Percentiles rank a stretch among this genome's conserved stretches.
These are phyloP conservation scores for Cathartes aura DNA, from an alignment of 2,113 vertebrate genomes.

Conservation along the genomic window DNA sequence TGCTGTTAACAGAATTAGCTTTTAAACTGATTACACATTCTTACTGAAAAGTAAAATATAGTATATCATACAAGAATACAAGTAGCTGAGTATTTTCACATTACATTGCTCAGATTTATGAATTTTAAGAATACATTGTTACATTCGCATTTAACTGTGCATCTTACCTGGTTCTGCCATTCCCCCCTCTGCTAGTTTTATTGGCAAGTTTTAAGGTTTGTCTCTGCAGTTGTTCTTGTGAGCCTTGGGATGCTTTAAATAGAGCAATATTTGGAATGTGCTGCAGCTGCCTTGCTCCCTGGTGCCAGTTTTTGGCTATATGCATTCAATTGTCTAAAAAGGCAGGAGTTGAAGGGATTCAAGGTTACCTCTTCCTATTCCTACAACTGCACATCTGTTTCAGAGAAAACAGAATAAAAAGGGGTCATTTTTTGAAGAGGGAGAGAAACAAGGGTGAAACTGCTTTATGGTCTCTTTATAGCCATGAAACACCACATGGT, in stretches of 20 bases:
- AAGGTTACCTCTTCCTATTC: not conserved
- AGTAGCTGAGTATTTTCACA: not conserved
- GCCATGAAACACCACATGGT: not conserved
- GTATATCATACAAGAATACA: not conserved
- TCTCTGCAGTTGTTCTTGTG: conserved; percentile 41
- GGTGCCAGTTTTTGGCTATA: conserved; percentile 53
- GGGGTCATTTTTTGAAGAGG: not conserved
- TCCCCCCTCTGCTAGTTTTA: not conserved
- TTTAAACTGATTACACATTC: not conserved
- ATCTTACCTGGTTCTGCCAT: conserved; percentile 81
- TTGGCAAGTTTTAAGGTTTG: conserved; percentile 10
- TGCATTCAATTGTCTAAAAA: conserved; percentile 42
- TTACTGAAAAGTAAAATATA: not conserved
- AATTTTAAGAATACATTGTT: not conserved
- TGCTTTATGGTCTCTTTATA: not conserved
- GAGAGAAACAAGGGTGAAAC: not conserved
- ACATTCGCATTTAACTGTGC: not conserved
- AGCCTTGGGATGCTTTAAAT: conserved; percentile 79
- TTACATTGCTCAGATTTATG: not conserved
- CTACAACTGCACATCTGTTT: not conserved
- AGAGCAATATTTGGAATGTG: conserved; percentile 72
- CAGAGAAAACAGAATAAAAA: not conserved
- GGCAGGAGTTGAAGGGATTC: not conserved
- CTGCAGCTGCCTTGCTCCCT: conserved; percentile 68
- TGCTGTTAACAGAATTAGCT: not conserved